These are phyloP conservation scores for Petrocephalus zakoni DNA, from an alignment of 2,113 vertebrate species.

Conservation along the genomic window DNA sequence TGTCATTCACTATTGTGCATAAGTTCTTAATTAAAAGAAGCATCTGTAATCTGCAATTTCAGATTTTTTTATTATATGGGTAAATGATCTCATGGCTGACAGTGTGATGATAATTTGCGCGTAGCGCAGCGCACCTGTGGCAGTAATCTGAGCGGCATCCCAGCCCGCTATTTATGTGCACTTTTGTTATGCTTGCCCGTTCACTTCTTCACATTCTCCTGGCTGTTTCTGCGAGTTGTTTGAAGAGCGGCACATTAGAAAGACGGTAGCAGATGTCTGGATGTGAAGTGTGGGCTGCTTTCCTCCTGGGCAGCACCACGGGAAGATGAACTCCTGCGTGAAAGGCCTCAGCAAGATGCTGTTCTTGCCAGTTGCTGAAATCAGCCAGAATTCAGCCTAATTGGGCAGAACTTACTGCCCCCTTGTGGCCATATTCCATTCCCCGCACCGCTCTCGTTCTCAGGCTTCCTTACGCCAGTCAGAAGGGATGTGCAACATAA, in stretches of 20 bases:
- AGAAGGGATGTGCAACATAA: not conserved
- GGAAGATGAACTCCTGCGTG: slow-evolving; percentile 6
- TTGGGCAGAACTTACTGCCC: slow-evolving; percentile 47
- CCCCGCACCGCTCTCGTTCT: not conserved
- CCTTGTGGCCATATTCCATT: slow-evolving; percentile 46
- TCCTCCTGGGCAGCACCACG: slow-evolving; percentile 11
- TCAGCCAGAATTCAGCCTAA: not conserved
- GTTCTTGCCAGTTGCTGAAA: not conserved
- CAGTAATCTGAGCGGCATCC: not conserved
- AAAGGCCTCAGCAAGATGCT: slow-evolving; percentile 1
- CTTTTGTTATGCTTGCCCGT: not conserved
- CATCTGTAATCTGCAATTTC: not conserved
- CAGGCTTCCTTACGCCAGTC: not conserved
- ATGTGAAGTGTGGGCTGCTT: slow-evolving; percentile 6
- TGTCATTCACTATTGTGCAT: not conserved
- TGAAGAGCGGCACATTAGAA: not conserved
- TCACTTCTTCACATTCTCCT: not conserved
- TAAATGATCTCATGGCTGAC: not conserved
- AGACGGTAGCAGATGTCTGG: slow-evolving; percentile 1
- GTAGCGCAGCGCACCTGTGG: not conserved
- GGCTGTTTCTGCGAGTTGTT: not conserved
- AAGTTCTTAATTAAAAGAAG: not conserved
- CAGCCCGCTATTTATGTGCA: not conserved
- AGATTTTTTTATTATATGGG: not conserved
- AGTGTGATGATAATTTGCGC: not conserved